A percentile compares a stretch with the other conserved stretches of the same genome.
Evolutionary conservation across 2,797 vertebrate genomes (phyloP).

Genomic region (Paguma larvata): DNA sequence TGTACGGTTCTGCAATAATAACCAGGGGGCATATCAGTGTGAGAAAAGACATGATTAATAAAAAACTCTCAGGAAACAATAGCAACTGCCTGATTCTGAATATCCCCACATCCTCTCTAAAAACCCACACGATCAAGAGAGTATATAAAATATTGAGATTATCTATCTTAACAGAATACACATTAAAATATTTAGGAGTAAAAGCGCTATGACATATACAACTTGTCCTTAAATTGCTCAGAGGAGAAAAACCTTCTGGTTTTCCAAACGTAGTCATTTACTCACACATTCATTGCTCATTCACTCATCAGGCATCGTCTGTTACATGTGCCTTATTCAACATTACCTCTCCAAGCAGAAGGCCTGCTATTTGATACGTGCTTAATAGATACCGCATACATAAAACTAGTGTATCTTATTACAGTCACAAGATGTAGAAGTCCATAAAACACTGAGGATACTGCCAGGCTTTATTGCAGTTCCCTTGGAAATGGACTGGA

Average conservation of each 20-base stretch:
- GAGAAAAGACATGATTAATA: not conserved
- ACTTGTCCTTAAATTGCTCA: not conserved
- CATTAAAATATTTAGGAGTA: not conserved
- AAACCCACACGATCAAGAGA: not conserved
- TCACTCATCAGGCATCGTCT: not conserved
- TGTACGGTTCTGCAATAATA: not conserved
- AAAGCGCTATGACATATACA: not conserved
- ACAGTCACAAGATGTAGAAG: not conserved
- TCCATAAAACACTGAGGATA: not conserved
- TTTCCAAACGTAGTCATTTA: not conserved
- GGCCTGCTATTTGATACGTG: not conserved
- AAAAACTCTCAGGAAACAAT: not conserved
- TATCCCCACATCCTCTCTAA: not conserved
- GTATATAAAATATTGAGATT: not conserved
- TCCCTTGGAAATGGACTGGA: not conserved
- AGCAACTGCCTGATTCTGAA: not conserved
- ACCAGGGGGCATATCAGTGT: not conserved
- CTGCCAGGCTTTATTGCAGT: not conserved
- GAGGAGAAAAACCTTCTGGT: not conserved
- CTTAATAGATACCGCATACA: not conserved
- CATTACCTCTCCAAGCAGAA: not conserved
- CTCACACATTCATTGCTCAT: not conserved
- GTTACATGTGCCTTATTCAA: not conserved
- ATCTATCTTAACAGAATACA: conserved; percentile 13
- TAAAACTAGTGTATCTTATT: not conserved